A percentile compares a stretch with the other conserved stretches of the same genome.
These are phyloP conservation scores for Gouania willdenowi DNA, from an alignment of 2,797 vertebrate species.

Conservation along the genomic window DNA sequence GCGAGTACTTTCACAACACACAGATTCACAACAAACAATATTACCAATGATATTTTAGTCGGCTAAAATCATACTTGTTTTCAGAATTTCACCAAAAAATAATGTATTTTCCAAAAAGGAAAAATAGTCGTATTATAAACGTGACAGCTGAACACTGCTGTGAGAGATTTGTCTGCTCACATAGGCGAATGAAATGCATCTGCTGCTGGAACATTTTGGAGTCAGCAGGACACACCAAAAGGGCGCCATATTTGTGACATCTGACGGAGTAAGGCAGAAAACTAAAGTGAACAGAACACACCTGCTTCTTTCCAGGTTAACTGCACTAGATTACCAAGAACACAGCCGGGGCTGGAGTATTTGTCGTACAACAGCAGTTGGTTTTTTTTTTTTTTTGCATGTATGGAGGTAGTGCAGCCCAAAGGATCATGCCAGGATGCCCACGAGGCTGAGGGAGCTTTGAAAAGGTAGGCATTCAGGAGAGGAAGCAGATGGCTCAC, in stretches of 20 bases:
- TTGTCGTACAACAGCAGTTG: constrained; percentile 31
- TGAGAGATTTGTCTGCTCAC: constrained; percentile 3
- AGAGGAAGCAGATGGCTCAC: constrained; percentile 81
- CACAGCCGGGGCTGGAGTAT: constrained; percentile 36
- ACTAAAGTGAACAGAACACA: constrained; percentile 8
- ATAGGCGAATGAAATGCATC: background rate
- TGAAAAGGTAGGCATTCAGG: constrained; percentile 71
- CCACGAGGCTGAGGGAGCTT: constrained; percentile 56
- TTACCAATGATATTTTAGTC: constrained; percentile 3
- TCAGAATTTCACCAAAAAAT: too few species aligned
- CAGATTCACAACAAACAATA: too few species aligned
- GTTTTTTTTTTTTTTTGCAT: constrained; percentile 27
- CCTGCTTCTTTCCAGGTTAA: constrained; percentile 38
- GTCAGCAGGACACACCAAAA: constrained; percentile 9
- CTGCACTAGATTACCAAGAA: constrained; percentile 42
- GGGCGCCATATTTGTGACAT: background rate
- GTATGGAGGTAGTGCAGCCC: constrained; percentile 31
- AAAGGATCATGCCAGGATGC: constrained; percentile 49
- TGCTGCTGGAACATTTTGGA: constrained; percentile 2
- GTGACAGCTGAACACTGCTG: too few species aligned
- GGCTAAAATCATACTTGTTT: too few species aligned
- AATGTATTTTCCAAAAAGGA: too few species aligned
- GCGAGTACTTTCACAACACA: too few species aligned
- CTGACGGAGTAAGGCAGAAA: constrained; percentile 6
- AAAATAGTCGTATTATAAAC: too few species aligned